A percentile compares a stretch with the other conserved stretches of the same genome.
Conservation (phyloP, 2,797 vertebrate species). For the Eidolon dupreanum region DNA sequence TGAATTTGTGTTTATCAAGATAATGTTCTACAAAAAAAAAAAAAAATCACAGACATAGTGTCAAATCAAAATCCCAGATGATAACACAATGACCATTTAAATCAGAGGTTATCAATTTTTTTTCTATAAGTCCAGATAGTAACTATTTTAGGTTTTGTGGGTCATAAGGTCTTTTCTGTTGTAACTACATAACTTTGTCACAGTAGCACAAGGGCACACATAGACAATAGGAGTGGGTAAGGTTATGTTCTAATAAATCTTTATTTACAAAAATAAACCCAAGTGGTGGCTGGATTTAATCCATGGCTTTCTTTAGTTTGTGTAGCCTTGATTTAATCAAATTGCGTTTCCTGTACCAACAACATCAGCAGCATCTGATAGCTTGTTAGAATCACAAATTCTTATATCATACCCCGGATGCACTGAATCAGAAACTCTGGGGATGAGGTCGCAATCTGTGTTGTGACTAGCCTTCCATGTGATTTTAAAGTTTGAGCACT, state of each 20-base stretch:
- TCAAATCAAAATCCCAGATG: not conserved
- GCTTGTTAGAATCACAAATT: not conserved
- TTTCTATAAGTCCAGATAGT: not conserved
- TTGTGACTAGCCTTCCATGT: not conserved
- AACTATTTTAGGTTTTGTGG: not conserved
- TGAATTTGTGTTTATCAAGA: not conserved
- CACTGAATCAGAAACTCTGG: not conserved
- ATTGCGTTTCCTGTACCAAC: not conserved
- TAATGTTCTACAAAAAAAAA: not conserved
- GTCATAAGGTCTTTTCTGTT: not conserved
- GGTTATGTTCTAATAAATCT: not conserved
- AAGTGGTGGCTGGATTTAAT: not conserved
- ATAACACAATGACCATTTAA: not conserved
- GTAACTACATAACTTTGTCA: not conserved
- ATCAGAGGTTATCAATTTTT: not conserved
- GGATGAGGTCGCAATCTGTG: not conserved
- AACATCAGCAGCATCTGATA: not conserved
- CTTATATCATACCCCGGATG: not conserved
- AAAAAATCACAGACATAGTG: not conserved
- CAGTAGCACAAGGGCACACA: not conserved
- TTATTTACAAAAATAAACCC: slow-evolving; percentile 29
- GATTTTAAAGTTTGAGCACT: not conserved
- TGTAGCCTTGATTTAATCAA: not conserved
- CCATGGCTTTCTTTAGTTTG: not conserved
- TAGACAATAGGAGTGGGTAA: not conserved